phyloP scores from a whole-genome alignment of 2,113 vertebrate genomes.

The Polypterus senegalus region DNA sequence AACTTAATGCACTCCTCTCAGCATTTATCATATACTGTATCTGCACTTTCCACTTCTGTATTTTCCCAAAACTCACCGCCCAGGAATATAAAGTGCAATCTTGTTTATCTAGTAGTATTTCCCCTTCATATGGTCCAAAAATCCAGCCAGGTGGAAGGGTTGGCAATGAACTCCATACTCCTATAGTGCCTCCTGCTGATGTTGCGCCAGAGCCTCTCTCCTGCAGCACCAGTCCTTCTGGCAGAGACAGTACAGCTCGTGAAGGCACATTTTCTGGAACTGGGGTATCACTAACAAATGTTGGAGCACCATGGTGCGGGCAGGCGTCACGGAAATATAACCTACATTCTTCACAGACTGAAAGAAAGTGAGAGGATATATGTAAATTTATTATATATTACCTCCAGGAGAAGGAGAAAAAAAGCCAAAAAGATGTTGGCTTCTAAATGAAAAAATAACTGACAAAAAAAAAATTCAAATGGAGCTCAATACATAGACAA shows the following conservation, averaged over 20 bases:
- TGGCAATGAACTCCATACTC: constrained; percentile 32
- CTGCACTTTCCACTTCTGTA: too few species aligned
- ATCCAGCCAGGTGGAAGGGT: constrained; percentile 40
- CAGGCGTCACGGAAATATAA: constrained; percentile 27
- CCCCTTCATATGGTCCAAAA: constrained; percentile 50
- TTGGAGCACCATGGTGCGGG: constrained; percentile 23
- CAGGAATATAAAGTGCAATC: constrained; percentile 44
- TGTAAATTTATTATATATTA: too few species aligned
- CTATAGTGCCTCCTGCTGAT: constrained; percentile 13
- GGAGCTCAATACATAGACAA: too few species aligned
- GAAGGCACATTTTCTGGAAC: constrained; percentile 22
- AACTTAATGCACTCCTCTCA: too few species aligned
- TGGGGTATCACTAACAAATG: constrained; percentile 19
- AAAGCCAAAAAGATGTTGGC: neutral
- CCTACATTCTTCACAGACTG: constrained; percentile 29
- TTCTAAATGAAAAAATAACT: too few species aligned
- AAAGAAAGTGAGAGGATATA: neutral
- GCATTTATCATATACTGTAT: too few species aligned
- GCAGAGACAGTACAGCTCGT: constrained; percentile 24
- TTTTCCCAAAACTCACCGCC: constrained; percentile 36
- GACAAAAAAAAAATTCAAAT: too few species aligned
- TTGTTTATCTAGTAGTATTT: constrained; percentile 30
- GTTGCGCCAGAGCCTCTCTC: constrained; percentile 9
- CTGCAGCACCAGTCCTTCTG: constrained; percentile 27
- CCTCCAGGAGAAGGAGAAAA: neutral